A percentile compares a stretch with the other conserved stretches of the same genome.
These are phyloP conservation scores for Atherinomorus stipes DNA, from an alignment of 2,113 vertebrate genomes.

Conservation along the genomic window DNA sequence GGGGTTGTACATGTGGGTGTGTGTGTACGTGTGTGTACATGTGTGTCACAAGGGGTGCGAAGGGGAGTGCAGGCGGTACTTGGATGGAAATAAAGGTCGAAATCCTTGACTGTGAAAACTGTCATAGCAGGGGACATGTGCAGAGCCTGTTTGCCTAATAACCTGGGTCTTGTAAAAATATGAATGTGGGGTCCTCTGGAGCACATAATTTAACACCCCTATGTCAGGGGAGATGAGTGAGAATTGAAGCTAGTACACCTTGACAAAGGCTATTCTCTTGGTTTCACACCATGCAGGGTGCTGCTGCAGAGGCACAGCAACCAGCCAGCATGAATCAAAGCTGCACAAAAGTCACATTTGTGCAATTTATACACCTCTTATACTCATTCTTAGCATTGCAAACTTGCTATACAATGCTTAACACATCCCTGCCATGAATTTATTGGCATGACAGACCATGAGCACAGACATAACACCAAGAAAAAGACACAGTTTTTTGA, in stretches of 20 bases:
- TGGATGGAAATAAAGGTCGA: conserved; percentile 81
- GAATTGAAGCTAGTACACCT: conserved; percentile 85
- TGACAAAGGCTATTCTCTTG: conserved; percentile 80
- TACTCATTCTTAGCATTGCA: conserved; percentile 8
- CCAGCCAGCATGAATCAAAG: conserved; percentile 49
- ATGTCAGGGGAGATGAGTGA: conserved; percentile 84
- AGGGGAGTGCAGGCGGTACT: conserved; percentile 69
- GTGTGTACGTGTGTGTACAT: conserved; percentile 39
- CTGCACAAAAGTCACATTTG: conserved; percentile 51
- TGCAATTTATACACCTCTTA: conserved; percentile 37
- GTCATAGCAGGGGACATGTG: conserved; percentile 80
- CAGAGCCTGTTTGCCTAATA: conserved; percentile 82
- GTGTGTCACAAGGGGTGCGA: conserved; percentile 60
- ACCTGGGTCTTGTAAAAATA: conserved; percentile 81
- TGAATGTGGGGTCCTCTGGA: conserved; percentile 78
- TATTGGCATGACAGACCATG: not conserved
- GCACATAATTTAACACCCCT: conserved; percentile 85
- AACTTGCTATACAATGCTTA: conserved; percentile 20
- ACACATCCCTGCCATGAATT: not conserved
- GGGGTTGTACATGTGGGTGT: conserved; percentile 47
- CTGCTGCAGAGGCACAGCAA: conserved; percentile 55
- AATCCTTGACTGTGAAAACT: conserved; percentile 84
- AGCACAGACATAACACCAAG: not conserved
- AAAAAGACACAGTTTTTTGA: not conserved
- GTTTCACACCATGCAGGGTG: conserved; percentile 79